Conservation (phyloP, 2,888 invertebrate genomes). For the Hofmannophila pseudospretella region DNA sequence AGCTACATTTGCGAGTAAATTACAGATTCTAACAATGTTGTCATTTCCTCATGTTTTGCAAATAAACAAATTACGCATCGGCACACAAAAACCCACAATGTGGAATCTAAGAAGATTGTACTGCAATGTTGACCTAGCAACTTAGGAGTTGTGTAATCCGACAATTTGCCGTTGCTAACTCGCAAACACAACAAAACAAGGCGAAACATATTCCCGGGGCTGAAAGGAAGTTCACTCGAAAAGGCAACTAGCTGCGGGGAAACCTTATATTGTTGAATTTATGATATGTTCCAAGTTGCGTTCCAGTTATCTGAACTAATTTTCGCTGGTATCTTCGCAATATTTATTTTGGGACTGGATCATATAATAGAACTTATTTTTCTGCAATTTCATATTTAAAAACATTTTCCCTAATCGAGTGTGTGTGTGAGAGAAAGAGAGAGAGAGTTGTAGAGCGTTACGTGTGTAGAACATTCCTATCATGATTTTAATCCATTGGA, state of each 20-base stretch:
- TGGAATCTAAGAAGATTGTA: constrained; percentile 52
- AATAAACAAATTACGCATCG: constrained; percentile 47
- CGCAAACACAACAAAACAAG: constrained; percentile 73
- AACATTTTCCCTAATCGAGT: background rate
- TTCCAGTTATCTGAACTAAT: constrained; percentile 58
- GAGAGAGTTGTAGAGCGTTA: too few species aligned
- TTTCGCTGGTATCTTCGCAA: constrained; percentile 51
- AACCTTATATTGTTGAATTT: constrained; percentile 71
- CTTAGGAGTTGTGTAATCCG: constrained; percentile 72
- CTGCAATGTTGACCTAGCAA: constrained; percentile 63
- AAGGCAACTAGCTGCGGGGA: constrained; percentile 67
- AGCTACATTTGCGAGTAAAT: constrained; percentile 32
- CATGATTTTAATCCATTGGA: background rate
- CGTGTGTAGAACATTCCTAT: background rate
- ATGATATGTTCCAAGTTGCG: constrained; percentile 58
- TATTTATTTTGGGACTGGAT: constrained; percentile 46
- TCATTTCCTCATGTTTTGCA: constrained; percentile 43
- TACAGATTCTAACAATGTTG: constrained; percentile 34
- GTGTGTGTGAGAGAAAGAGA: too few species aligned
- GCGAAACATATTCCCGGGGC: constrained; percentile 64
- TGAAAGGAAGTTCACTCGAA: constrained; percentile 70
- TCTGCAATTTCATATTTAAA: constrained; percentile 29
- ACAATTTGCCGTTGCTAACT: constrained; percentile 71
- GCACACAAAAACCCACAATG: constrained; percentile 46
- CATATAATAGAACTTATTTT: constrained; percentile 34